Evolutionary conservation across 92 coral and sea anemone genomes (phyloP), one percentile per base, ranked within the genome.

Genomic region (Palythoa heliodiscus): DNA sequence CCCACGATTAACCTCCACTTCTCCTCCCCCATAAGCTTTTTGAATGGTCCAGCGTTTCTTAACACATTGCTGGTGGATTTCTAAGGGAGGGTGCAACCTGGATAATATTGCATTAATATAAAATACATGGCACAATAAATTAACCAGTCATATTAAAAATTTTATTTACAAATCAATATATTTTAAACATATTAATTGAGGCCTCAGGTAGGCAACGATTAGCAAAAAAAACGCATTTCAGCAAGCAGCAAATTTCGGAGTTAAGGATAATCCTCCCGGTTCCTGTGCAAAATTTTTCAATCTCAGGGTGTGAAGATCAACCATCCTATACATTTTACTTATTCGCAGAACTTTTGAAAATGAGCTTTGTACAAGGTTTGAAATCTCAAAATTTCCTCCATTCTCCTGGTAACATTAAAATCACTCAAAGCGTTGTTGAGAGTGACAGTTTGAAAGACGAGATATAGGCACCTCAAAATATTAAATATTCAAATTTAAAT

Each of bases 141-240:
- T 66, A 80, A 66, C 61, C 73, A 66, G 84, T 80, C 73, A 80
- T 80, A 68, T 64, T 80, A 80, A 80, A 80, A 80, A 80, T 39
- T 80, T 80, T 80, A 80, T 80, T 80, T 80, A 80, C 84, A 80
- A 80, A 80, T 80, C 84, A 80, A 80, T 80, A 80, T 78, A 78
- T 80, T 80, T 80, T 25, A 58, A 80, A 80, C 84, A 80, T 68
- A 63, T 47, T 15, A 43, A 25, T 64, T 50, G 61, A 63, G 11
- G 84, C 60, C 57, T 47, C 16, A 11, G 57, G 57, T 12, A 29
- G 74, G 73, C 54, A 60, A 39, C 63, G 60, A 64, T 67, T 12
- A 5, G 84, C n/a, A 73, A 53, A 66, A 80, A 80, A 52, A 80
- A 80, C 22, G 73, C 74, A 47, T 64, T 80, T 80, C 73, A 63